These are phyloP conservation scores for Hydrolagus colliei DNA, from an alignment of 2,797 vertebrate species.

Conservation along the genomic window DNA sequence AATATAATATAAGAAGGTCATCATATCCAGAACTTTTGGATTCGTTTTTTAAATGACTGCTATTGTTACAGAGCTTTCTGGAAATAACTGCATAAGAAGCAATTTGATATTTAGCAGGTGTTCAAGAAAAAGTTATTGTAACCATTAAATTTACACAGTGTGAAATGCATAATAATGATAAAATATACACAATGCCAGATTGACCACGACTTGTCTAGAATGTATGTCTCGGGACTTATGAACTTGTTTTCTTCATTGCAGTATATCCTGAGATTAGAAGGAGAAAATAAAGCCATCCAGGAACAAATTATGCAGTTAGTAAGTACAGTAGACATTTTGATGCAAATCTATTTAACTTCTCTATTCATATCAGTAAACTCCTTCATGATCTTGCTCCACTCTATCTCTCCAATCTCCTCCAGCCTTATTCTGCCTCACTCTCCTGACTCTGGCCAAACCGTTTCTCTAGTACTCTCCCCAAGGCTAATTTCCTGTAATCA, in stretches of 20 bases:
- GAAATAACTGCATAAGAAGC: not conserved
- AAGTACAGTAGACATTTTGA: not conserved
- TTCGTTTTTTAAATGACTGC: too few relatives aligned
- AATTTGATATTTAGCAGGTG: not conserved
- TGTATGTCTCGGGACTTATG: not conserved
- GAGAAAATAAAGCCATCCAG: not conserved
- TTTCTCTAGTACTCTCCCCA: too few relatives aligned
- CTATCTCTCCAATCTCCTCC: too few relatives aligned
- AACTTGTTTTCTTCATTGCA: not conserved
- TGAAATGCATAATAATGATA: not conserved
- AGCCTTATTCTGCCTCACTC: too few relatives aligned
- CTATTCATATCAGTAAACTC: not conserved
- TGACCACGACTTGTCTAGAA: not conserved
- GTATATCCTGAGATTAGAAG: conserved; percentile 21
- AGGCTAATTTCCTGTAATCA: too few relatives aligned
- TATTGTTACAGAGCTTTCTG: not conserved
- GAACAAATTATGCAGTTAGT: conserved; percentile 13
- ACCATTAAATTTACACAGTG: not conserved
- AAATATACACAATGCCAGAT: not conserved
- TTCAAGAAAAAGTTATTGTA: not conserved
- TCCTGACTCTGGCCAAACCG: too few relatives aligned
- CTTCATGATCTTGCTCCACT: too few relatives aligned
- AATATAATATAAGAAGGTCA: too few relatives aligned
- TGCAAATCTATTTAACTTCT: not conserved
- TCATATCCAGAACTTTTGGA: too few relatives aligned